phyloP scores from a whole-genome alignment of 2,113 vertebrate species.

The Clupea harengus region DNA sequence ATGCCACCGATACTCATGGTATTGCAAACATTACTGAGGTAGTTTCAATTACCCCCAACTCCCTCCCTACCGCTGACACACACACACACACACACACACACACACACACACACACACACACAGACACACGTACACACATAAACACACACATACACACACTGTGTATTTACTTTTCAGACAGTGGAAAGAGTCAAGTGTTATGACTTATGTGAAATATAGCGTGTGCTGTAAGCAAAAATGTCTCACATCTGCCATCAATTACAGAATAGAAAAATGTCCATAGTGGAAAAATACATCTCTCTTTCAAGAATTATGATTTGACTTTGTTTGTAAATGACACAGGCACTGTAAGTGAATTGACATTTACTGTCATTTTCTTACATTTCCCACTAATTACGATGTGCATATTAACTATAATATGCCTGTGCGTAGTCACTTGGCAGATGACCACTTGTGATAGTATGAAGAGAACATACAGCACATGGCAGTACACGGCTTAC shows the following conservation, averaged over 20 bases:
- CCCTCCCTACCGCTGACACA: not conserved
- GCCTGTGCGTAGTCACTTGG: not conserved
- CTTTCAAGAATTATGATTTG: not conserved
- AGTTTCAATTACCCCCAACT: not conserved
- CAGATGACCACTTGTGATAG: not conserved
- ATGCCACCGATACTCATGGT: not conserved
- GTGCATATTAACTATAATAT: not conserved
- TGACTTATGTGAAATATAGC: not conserved
- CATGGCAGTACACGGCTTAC: no score
- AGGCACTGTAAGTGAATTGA: no score
- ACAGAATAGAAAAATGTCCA: not conserved
- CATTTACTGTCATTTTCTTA: no score
- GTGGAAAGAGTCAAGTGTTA: not conserved
- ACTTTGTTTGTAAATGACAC: no score
- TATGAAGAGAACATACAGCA: not conserved
- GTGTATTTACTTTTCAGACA: not conserved
- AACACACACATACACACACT: not conserved
- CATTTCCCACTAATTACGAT: no score
- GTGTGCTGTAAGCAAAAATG: not conserved
- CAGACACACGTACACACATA: not conserved
- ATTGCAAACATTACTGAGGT: not conserved
- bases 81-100: not conserved
- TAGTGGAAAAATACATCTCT: not conserved
- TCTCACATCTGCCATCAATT: not conserved
- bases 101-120: not conserved